Conservation (phyloP, 2,797 vertebrate genomes). For the Morelia viridis region DNA sequence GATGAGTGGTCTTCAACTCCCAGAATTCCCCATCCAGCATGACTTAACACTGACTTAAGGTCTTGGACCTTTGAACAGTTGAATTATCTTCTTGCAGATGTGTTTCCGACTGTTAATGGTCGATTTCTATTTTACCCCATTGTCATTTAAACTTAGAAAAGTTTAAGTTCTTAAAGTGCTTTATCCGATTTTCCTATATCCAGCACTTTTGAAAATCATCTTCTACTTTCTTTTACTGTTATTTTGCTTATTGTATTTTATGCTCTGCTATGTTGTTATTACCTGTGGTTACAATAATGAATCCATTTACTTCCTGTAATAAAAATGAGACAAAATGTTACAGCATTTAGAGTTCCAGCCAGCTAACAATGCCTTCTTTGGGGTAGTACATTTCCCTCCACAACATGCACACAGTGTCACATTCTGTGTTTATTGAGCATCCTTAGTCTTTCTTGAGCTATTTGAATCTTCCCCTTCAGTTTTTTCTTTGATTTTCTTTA, state of each 20-base stretch:
- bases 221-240: neutral
- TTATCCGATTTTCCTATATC: neutral
- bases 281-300: neutral
- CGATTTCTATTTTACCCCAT: neutral
- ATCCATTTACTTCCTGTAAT: slow-evolving; percentile 12
- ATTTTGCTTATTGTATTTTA: neutral
- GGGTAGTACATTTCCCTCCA: neutral
- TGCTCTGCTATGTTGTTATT: neutral
- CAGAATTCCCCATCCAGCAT: too few species aligned
- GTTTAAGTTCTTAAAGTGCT: neutral
- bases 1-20: too few species aligned
- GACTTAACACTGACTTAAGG: too few species aligned
- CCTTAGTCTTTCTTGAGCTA: neutral
- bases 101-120: neutral
- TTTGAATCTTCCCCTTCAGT: neutral
- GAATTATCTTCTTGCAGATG: neutral
- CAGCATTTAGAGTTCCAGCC: neutral
- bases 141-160: neutral
- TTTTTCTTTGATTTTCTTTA: neutral
- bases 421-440: neutral
- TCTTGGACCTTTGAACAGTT: neutral
- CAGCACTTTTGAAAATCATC: neutral
- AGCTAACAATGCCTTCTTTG: neutral
- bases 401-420: neutral
- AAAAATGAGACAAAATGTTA: neutral